phyloP scores from a whole-genome alignment of 2,797 vertebrate genomes.

The Hafferia zeledoni region DNA sequence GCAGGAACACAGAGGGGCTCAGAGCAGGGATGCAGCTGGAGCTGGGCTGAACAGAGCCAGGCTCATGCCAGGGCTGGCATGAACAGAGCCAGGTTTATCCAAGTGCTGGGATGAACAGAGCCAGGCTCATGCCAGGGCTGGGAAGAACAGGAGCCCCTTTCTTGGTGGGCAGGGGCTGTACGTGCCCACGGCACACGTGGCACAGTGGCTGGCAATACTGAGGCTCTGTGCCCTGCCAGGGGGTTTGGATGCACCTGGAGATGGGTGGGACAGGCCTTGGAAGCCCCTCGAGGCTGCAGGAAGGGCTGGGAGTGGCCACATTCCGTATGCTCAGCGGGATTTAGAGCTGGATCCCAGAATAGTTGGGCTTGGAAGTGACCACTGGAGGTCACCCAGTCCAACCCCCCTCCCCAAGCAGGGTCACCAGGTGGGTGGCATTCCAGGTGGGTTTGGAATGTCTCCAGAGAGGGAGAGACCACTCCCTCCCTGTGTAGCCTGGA shows the following conservation, averaged over 20 bases:
- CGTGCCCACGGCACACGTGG: background rate
- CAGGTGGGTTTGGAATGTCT: background rate
- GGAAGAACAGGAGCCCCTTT: slow-evolving; percentile 1
- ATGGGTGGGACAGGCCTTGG: background rate
- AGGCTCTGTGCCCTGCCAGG: background rate
- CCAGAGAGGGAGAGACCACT: background rate
- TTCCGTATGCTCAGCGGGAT: rapidly evolving
- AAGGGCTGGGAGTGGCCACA: background rate
- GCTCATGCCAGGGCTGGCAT: background rate
- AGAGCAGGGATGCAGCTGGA: slow-evolving; percentile 46
- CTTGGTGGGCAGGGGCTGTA: background rate
- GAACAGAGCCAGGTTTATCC: background rate
- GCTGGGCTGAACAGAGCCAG: background rate
- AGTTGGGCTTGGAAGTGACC: rapidly evolving
- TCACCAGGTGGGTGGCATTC: background rate
- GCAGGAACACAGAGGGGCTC: slow-evolving; percentile 44
- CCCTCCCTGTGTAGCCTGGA: background rate
- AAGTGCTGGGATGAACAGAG: background rate
- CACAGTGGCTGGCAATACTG: background rate
- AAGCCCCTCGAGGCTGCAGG: background rate
- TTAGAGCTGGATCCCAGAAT: rapidly evolving
- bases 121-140: background rate
- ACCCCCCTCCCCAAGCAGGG: background rate
- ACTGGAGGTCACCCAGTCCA: rapidly evolving
- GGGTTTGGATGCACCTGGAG: slow-evolving; percentile 23